Conservation (phyloP, 2,888 invertebrate species). For the Brassicogethes aeneus region DNA sequence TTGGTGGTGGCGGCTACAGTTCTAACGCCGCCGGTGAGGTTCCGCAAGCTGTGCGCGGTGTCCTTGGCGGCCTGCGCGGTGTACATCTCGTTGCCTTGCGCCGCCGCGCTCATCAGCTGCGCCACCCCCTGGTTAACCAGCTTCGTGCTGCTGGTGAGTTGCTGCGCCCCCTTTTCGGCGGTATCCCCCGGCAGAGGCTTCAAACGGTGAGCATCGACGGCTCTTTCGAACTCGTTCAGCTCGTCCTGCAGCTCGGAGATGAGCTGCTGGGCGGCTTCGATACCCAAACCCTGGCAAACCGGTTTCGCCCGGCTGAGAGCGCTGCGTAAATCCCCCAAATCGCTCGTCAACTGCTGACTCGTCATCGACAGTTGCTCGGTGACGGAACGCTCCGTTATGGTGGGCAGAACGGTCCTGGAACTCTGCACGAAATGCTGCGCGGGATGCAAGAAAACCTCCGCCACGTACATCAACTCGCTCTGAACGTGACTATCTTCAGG, state of each 20-base stretch:
- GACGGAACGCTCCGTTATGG: constrained; percentile 67
- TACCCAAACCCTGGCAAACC: constrained; percentile 71
- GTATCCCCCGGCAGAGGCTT: constrained; percentile 69
- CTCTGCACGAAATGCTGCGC: constrained; percentile 66
- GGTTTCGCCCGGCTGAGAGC: constrained; percentile 39
- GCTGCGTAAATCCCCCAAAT: constrained; percentile 37
- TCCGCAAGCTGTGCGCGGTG: constrained; percentile 66
- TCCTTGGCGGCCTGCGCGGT: constrained; percentile 75
- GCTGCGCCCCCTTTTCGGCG: constrained; percentile 48
- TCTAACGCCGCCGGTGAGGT: constrained; percentile 55
- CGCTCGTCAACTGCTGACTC: constrained; percentile 57
- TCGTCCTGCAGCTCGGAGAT: constrained; percentile 74
- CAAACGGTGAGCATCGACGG: constrained; percentile 62
- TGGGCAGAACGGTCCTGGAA: constrained; percentile 73
- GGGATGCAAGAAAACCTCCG: constrained; percentile 74
- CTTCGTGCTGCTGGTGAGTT: constrained; percentile 56
- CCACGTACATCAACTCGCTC: constrained; percentile 70
- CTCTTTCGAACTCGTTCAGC: constrained; percentile 68
- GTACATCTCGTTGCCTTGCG: constrained; percentile 71
- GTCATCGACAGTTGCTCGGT: constrained; percentile 65
- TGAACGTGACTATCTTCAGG: constrained; percentile 70
- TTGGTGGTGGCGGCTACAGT: constrained; percentile 67
- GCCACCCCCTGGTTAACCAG: constrained; percentile 76
- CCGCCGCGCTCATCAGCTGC: constrained; percentile 76
- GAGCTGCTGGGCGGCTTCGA: constrained; percentile 79